Evolutionary conservation across 2,797 vertebrate genomes (phyloP).

Genomic region (Etheostoma perlongum): DNA sequence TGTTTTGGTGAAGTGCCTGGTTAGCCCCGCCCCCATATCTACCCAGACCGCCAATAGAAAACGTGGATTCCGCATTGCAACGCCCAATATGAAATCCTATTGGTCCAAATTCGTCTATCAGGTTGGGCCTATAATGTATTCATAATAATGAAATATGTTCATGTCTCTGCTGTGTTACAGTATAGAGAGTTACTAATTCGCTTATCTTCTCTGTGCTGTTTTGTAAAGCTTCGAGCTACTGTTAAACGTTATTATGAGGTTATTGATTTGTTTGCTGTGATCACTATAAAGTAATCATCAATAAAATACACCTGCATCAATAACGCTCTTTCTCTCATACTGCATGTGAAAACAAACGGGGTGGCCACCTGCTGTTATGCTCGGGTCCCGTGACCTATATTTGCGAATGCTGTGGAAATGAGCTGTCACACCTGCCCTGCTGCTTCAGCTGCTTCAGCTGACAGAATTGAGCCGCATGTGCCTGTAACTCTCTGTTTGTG

Average conservation of each 20-base stretch:
- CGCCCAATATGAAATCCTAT: conserved; percentile 15
- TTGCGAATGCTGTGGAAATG: conserved; percentile 16
- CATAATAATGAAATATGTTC: neutral
- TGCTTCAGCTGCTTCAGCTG: conserved; percentile 46
- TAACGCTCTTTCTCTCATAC: conserved; percentile 23
- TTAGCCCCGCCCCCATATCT: conserved; percentile 66
- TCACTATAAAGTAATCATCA: neutral
- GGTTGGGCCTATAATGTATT: neutral
- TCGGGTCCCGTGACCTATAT: conserved; percentile 24
- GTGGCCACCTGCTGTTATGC: conserved; percentile 38
- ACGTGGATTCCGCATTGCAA: fast-evolving
- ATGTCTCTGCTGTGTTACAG: fast-evolving
- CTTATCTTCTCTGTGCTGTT: neutral
- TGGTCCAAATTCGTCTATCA: conserved; percentile 22
- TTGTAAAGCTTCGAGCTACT: neutral
- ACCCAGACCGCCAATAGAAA: conserved; percentile 52
- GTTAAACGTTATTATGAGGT: fast-evolving
- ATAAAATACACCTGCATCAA: conserved; percentile 65
- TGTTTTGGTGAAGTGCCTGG: conserved; percentile 65
- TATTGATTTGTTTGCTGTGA: neutral
- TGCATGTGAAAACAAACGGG: conserved; percentile 47
- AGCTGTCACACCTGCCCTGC: conserved; percentile 45
- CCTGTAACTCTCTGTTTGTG: neutral
- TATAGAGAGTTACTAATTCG: neutral
- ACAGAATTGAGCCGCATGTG: conserved; percentile 41